Base-by-base conservation (phyloP, 2,797 vertebrate genomes). In the Epinephelus coioides region DNA sequence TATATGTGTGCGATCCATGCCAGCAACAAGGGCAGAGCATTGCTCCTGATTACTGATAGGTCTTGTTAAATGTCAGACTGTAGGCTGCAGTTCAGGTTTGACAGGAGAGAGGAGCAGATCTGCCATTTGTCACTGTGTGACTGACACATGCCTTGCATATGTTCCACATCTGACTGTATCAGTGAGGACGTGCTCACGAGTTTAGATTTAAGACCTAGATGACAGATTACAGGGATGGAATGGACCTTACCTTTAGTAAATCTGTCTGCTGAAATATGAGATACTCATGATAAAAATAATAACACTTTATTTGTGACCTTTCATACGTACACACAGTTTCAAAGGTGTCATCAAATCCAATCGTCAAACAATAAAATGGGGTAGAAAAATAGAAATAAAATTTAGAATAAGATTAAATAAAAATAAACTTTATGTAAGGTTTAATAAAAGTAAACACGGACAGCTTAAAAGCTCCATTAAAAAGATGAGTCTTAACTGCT, bases 11-110 rank as follows among this genome's bases (percentile, higher is more conserved):
- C 6, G 71, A 74, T 65, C 13, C 25, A 7, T 62, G 70, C 69
- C 69, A 87, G 79, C 70, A 47, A 56, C 49, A 66, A 86, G 82
- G 71, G 80, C 75, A 84, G 86, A 79, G 3, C 68, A 46, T 70
- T 60, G 54, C 56, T 74, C 54, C 78, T 86, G 88, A 85, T 80
- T 80, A 79, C 80, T 61, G 66, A 64, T 71, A 40, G 73, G 69
- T 73, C 72, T 70, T n/a, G 61, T 80, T 75, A 93, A 92, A 94
- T 91, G 89, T 88, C 91, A 92, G 25, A 17, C 74, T 76, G 71
- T 18, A 25, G 54, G 72, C 71, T 43, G 2, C 59, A 21, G 66
- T 94, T 82, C 66, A 23, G 79, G 78, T 78, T 73, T 68, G 70
- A 83, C 62, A 61, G 70, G 78, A 63, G 73, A 79, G 76, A 59